A percentile compares a stretch with the other conserved stretches of the same genome.
Evolutionary conservation across 2,797 vertebrate genomes (phyloP).

Genomic region (Presbytis comata): DNA sequence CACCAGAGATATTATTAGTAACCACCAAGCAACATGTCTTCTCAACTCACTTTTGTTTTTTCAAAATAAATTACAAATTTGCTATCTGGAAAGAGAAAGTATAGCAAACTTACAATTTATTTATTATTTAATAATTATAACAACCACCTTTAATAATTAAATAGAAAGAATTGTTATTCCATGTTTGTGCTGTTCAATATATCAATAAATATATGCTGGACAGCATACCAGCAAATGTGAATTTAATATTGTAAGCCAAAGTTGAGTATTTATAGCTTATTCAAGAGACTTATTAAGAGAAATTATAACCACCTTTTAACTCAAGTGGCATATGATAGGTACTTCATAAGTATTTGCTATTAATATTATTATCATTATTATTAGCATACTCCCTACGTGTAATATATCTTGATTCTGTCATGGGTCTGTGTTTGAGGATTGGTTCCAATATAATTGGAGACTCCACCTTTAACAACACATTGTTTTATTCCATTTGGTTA

Average conservation of each 20-base stretch:
- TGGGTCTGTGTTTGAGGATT: neutral
- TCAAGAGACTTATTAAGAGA: neutral
- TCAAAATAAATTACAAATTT: neutral
- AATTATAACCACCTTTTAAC: neutral
- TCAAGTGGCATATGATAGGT: neutral
- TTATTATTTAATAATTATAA: neutral
- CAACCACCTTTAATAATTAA: neutral
- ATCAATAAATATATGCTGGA: neutral
- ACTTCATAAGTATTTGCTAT: neutral
- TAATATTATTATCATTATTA: neutral
- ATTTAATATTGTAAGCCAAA: neutral
- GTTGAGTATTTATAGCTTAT: neutral
- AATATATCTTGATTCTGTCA: neutral
- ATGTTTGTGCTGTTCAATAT: neutral
- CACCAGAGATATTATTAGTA: neutral
- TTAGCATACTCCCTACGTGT: neutral
- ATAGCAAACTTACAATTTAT: neutral
- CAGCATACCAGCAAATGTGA: neutral
- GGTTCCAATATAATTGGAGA: neutral
- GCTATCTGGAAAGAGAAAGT: neutral
- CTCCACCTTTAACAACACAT: neutral
- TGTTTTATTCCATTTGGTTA: neutral
- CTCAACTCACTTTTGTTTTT: conserved; percentile 12
- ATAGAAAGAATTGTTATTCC: neutral
- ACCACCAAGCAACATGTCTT: neutral